Base-by-base conservation (phyloP, 1,140 invertebrate genomes). In the Macrobrachium nipponense region DNA sequence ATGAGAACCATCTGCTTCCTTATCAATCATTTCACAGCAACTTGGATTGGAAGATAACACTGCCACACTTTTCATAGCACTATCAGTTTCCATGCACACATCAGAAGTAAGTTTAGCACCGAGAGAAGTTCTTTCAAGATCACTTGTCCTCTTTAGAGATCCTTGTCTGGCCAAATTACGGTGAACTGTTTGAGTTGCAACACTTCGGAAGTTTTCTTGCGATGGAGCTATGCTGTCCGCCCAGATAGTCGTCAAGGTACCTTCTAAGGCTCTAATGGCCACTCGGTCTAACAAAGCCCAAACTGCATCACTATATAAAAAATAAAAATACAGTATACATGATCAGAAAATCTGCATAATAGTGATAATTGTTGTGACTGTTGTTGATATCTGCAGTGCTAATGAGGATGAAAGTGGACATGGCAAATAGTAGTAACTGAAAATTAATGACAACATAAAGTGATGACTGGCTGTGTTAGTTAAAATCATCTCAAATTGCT, bases 81-180 rank as follows among this genome's bases (percentile, higher is more conserved):
- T 51, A 51, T 51, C 51, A 51, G 51, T 51, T 51, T 51, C 51
- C 0, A 12, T 51, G 8, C 51, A 51, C 51, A 51, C 12, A 51
- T 51, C 51, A 51, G 51, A 51, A 10, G 51, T 12, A 51, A 10
- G 51, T 51, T 51, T 51, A 51, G 51, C 51, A 51, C 51, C 51
- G 8, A 51, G 51, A 12, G 51, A 51, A 51, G 51, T 51, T 51
- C 51, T 51, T 51, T 51, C 51, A 10, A 12, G 8, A 51, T 51
- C 51, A 51, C 51, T 12, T 12, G 51, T 51, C 51, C 51, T 51
- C 51, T 51, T 51, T 51, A 10, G 51, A 51, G 51, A 51, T 51
- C 51, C 51, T 51, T 51, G 51, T 73, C 17, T 51, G 73, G 59
- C 81, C 72, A 44, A 88, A 68, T 44, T 90, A 91, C 0, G 90